Conservation (phyloP, 2,888 invertebrate species). For the Gymnosoma rotundatum region DNA sequence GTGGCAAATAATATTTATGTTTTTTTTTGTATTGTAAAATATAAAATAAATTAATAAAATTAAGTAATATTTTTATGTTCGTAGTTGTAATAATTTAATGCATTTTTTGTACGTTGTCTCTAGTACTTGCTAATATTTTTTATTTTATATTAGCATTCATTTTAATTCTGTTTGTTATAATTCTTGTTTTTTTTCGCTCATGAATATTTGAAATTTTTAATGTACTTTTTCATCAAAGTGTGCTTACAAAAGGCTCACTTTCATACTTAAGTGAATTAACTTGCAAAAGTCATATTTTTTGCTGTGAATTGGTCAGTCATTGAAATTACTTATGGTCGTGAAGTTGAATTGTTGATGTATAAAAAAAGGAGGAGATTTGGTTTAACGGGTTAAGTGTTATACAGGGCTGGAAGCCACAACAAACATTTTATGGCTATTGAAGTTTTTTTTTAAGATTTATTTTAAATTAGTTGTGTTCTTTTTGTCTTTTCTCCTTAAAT, state of each 20-base stretch:
- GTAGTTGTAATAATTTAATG: constrained; percentile 50
- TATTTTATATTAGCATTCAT: constrained; percentile 35
- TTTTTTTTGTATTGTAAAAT: background rate
- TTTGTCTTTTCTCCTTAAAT: no score
- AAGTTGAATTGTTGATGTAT: background rate
- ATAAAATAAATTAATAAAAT: background rate
- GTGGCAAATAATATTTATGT: background rate
- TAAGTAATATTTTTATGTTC: constrained; percentile 51
- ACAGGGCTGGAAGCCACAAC: no score
- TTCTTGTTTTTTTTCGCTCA: background rate
- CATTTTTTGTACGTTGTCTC: constrained; percentile 30
- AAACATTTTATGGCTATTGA: no score
- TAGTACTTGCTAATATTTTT: background rate
- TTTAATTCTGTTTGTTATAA: constrained; percentile 15
- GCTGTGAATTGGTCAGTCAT: constrained; percentile 29
- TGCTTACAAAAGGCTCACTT: constrained; percentile 22
- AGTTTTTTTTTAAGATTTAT: no score
- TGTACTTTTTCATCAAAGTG: constrained; percentile 14
- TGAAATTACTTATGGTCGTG: background rate
- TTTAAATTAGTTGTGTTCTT: no score
- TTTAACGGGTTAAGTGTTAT: no score
- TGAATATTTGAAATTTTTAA: constrained; percentile 50
- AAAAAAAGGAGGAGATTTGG: no score
- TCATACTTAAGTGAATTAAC: constrained; percentile 39
- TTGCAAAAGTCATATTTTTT: constrained; percentile 7